Percentiles rank a stretch among this genome's conserved stretches.
phyloP scores from a whole-genome alignment of 2,113 vertebrate genomes.

The Pituophis catenifer region DNA sequence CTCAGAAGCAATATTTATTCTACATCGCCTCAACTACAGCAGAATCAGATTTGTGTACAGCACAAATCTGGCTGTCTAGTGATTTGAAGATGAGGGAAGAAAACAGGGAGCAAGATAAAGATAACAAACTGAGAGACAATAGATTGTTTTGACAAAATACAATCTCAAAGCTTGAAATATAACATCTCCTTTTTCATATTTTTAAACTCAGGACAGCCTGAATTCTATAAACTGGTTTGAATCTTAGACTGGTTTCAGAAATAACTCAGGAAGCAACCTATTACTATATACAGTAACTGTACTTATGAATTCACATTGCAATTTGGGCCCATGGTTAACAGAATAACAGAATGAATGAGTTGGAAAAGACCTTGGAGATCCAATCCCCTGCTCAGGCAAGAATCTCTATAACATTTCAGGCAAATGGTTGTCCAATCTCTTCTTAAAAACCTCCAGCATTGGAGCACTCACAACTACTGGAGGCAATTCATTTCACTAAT shows the following conservation, averaged over 20 bases:
- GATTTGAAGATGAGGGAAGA: not conserved
- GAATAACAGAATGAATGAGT: not conserved
- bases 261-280: not conserved
- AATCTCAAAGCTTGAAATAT: rapidly evolving
- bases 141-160: rapidly evolving
- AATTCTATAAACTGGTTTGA: not conserved
- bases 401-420: not conserved
- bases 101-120: conserved; percentile 18
- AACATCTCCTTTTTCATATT: not conserved
- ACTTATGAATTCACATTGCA: not conserved
- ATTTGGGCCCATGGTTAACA: not conserved
- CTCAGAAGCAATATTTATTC: conserved; percentile 47
- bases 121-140: not conserved
- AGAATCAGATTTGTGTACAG: not conserved
- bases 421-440: not conserved
- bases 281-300: not conserved
- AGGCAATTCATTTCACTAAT: not conserved
- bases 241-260: not conserved
- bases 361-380: not conserved
- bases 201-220: not conserved
- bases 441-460: not conserved
- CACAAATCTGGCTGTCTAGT: not conserved
- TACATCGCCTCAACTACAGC: not conserved
- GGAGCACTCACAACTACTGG: not conserved
- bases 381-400: not conserved